Conservation (phyloP, 2,888 invertebrate genomes). For the Drosophila lutescens region DNA sequence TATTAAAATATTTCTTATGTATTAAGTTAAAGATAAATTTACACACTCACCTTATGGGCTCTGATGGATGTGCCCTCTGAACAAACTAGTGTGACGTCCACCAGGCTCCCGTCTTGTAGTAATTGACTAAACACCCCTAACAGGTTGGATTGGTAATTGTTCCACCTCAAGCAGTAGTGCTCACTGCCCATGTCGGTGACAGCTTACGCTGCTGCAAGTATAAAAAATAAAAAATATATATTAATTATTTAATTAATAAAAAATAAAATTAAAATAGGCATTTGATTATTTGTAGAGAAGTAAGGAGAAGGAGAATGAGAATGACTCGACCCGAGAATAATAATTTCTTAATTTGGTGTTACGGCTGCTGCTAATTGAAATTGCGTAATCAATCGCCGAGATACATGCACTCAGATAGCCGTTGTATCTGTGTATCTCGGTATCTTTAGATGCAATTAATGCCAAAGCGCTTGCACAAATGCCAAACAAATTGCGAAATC, state of each 20-base stretch:
- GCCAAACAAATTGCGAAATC: slow-evolving; percentile 53
- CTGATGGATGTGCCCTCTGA: slow-evolving; percentile 97
- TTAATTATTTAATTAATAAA: too few relatives aligned
- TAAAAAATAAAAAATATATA: neutral
- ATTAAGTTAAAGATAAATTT: too few relatives aligned
- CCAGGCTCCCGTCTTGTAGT: slow-evolving; percentile 97
- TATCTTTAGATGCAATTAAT: slow-evolving; percentile 63
- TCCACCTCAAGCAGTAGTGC: slow-evolving; percentile 99
- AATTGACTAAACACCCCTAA: slow-evolving; percentile 98
- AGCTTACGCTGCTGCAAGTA: slow-evolving; percentile 89
- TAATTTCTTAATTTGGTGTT: slow-evolving; percentile 57
- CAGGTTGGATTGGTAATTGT: slow-evolving; percentile 99
- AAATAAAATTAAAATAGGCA: too few relatives aligned
- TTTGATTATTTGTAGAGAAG: too few relatives aligned
- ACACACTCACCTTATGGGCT: slow-evolving; percentile 91
- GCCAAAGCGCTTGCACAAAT: slow-evolving; percentile 48
- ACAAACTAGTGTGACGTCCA: slow-evolving; percentile 98
- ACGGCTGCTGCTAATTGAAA: slow-evolving; percentile 50
- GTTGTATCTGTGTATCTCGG: slow-evolving; percentile 6
- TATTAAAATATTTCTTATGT: too few relatives aligned
- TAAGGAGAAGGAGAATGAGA: neutral
- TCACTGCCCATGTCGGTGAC: slow-evolving; percentile 98
- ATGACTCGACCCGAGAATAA: slow-evolving; percentile 19
- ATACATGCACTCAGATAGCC: slow-evolving; percentile 7
- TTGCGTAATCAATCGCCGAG: slow-evolving; percentile 54